Evolutionary conservation across 64 coral and sea anemone genomes (phyloP), one percentile per base, ranked within the genome.

Genomic region (Anthopleura sola): DNA sequence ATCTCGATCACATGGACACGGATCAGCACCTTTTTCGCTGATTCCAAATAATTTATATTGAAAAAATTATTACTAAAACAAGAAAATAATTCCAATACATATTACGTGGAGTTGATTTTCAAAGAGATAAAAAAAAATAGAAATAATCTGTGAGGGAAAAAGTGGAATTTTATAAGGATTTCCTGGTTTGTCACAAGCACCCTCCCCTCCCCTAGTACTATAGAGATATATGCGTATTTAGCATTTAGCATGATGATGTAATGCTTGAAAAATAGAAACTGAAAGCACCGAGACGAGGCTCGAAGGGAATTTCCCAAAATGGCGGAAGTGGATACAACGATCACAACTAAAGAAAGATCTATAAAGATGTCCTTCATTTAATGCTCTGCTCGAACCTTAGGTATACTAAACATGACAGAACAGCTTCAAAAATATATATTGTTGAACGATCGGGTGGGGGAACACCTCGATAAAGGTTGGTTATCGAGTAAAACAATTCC

Each of bases 361-460:
- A n/a, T n/a, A 62, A 62, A n/a, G 23, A 23, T 62, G 21, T 62
- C 58, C 23, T 62, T 62, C 11, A 62, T 26, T 62, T 62, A 62
- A 26, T 62, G 58, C 58, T 62, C n/a, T 62, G 23, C n/a, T n/a
- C 21, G n/a, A 26, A 1, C 58, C 58, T 62, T 62, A 1, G 10
- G n/a, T 49, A 16, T 3, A 17, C 28, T 10, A 31, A 60, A 31
- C 18, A 92, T 95, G 93, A 90, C 60, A 44, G 83, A 89, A 86
- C 20, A 34, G 3, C 49, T 49, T 9, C 80, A 86, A 47, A 95
- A 86, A 68, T 95, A 86, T 79, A 92, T 95, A 55, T 85, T 95
- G 24, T 53, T 89, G 31, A 20, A 54, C 29, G 93, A 95, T 85
- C 49, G 90, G 83, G 86, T 91, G 4, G 66, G 66, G 2, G 29